Evolutionary conservation across 2,888 invertebrate genomes (phyloP).

Genomic region (Macrostomum cliftonense): DNA sequence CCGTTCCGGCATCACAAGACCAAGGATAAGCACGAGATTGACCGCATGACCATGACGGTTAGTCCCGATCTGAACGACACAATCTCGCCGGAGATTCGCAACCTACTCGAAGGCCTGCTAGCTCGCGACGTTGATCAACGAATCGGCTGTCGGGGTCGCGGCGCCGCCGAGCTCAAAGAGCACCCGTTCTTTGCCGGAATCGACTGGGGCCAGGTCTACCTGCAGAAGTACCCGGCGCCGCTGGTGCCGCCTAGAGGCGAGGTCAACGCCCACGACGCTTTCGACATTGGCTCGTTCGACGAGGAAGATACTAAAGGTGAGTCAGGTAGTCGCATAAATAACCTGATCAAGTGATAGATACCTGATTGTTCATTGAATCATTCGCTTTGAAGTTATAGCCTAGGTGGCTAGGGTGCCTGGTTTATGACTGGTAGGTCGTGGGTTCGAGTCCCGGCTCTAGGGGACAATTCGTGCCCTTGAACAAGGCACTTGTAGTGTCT

Average conservation of each 20-base stretch:
- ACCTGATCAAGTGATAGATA: too few species aligned
- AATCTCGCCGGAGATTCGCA: conserved; percentile 73
- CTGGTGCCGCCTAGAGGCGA: conserved; percentile 93
- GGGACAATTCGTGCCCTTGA: too few species aligned
- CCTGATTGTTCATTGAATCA: too few species aligned
- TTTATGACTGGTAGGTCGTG: too few species aligned
- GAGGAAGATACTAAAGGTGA: conserved; percentile 97
- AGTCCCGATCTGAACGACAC: conserved; percentile 94
- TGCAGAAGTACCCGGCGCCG: conserved; percentile 93
- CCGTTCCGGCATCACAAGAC: conserved; percentile 98
- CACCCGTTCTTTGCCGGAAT: conserved; percentile 90
- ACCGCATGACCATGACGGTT: conserved; percentile 96
- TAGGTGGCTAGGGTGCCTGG: too few species aligned
- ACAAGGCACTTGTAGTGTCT: too few species aligned
- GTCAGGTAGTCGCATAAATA: too few species aligned
- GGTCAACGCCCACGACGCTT: conserved; percentile 97
- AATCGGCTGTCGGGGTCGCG: conserved; percentile 47
- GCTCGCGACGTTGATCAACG: conserved; percentile 81
- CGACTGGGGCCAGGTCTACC: conserved; percentile 97
- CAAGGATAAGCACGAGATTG: conserved; percentile 97
- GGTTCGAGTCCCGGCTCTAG: too few species aligned
- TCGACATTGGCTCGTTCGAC: conserved; percentile 97
- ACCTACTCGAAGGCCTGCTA: conserved; percentile 71
- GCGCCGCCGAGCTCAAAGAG: conserved; percentile 87
- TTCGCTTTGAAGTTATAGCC: too few species aligned